phyloP scores from a whole-genome alignment of 2,797 vertebrate genomes.

The Hypotaenidia philippensis region DNA sequence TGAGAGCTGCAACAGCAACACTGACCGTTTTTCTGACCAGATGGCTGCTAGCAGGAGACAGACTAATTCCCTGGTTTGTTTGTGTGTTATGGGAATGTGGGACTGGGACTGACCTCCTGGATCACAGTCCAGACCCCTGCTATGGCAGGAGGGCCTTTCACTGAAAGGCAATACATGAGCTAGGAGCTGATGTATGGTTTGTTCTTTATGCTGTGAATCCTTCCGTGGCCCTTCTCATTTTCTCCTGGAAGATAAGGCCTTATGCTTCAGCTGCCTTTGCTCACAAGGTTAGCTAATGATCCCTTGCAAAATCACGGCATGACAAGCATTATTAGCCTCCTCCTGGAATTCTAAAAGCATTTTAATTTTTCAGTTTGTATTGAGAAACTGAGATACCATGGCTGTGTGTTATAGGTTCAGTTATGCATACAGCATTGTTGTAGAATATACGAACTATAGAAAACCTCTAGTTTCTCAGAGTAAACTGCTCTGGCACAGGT shows the following conservation, averaged over 20 bases:
- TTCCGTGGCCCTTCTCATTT: background rate
- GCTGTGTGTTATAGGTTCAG: background rate
- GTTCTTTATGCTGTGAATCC: background rate
- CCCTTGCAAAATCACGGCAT: background rate
- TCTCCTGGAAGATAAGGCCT: background rate
- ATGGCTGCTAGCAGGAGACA: background rate
- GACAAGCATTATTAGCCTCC: background rate
- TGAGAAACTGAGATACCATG: background rate
- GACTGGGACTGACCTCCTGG: background rate
- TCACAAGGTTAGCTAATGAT: background rate
- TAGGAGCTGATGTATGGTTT: background rate
- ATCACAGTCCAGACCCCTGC: background rate
- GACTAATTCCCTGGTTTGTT: background rate
- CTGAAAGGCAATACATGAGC: background rate
- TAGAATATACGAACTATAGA: background rate
- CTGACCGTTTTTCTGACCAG: background rate
- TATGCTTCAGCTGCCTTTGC: background rate
- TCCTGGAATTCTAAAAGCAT: background rate
- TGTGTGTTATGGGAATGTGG: fast-evolving
- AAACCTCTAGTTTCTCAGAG: background rate
- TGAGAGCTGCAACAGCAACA: background rate
- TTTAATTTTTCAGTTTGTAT: background rate
- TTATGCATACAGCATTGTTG: background rate
- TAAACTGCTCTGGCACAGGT: background rate
- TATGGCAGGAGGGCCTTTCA: background rate